Conservation (phyloP, 2,113 vertebrate genomes). For the Scalopus aquaticus region DNA sequence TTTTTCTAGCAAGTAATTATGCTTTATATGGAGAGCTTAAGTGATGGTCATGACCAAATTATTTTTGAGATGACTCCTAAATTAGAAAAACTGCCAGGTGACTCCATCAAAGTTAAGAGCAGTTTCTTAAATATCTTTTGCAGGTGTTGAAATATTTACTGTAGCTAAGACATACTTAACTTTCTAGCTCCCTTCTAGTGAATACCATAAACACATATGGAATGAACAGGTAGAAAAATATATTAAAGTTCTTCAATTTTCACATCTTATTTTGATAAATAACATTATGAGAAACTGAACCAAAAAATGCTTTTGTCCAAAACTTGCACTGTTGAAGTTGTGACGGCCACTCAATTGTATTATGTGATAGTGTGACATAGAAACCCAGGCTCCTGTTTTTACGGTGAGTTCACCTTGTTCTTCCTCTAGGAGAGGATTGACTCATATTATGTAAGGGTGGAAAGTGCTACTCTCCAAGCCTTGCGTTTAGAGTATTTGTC, state of each 20-base stretch:
- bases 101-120: not conserved
- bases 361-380: accelerated
- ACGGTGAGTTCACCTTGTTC: not conserved
- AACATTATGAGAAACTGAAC: not conserved
- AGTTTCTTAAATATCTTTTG: conserved; percentile 20
- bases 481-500: not conserved
- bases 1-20: conserved; percentile 7
- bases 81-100: conserved; percentile 25
- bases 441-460: not conserved
- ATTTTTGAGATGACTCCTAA: conserved; percentile 25
- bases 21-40: not conserved
- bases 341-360: not conserved
- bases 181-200: not conserved
- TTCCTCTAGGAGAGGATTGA: not conserved
- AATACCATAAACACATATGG: not conserved
- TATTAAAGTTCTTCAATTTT: not conserved
- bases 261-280: not conserved
- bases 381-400: not conserved
- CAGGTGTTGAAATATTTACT: conserved; percentile 20
- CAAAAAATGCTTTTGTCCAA: not conserved
- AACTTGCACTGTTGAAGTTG: not conserved
- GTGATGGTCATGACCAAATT: not conserved
- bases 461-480: not conserved
- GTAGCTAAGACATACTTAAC: not conserved
- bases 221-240: not conserved